Conservation (phyloP, 1,140 invertebrate species). For the honey bee (Apis mellifera) region DNA sequence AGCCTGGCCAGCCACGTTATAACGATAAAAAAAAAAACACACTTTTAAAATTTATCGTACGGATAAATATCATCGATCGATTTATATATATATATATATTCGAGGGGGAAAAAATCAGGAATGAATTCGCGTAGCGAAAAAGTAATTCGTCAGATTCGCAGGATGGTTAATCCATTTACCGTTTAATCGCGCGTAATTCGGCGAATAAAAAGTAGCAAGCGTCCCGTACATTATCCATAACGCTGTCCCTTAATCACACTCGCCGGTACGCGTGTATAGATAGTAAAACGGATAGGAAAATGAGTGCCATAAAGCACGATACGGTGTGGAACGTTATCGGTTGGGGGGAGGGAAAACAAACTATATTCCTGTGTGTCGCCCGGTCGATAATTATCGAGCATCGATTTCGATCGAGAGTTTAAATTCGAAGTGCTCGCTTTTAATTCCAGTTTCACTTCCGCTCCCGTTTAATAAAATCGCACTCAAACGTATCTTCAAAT, state of each 20-base stretch:
- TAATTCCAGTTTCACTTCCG: not conserved
- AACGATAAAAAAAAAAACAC: too few species aligned
- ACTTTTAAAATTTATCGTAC: too few species aligned
- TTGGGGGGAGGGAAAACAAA: not conserved
- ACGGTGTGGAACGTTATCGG: constrained; percentile 7
- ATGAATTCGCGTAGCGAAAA: too few species aligned
- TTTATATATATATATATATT: too few species aligned
- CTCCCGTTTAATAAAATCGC: not conserved
- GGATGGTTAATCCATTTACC: too few species aligned
- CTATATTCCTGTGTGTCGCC: not conserved
- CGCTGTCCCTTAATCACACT: not conserved
- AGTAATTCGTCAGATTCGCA: too few species aligned
- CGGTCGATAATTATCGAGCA: not conserved
- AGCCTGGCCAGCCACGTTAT: too few species aligned
- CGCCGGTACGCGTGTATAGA: not conserved
- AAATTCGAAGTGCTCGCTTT: not conserved
- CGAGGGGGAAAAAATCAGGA: too few species aligned
- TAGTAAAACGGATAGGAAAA: constrained; percentile 20
- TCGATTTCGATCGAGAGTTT: constrained; percentile 6
- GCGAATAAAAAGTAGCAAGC: not conserved
- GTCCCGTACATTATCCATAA: not conserved
- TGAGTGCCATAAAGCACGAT: constrained; percentile 17
- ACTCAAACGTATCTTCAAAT: too few species aligned
- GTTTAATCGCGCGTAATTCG: not conserved
- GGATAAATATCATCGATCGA: too few species aligned